Base-by-base conservation (phyloP, 2,113 vertebrate species). In the Apteryx mantelli region DNA sequence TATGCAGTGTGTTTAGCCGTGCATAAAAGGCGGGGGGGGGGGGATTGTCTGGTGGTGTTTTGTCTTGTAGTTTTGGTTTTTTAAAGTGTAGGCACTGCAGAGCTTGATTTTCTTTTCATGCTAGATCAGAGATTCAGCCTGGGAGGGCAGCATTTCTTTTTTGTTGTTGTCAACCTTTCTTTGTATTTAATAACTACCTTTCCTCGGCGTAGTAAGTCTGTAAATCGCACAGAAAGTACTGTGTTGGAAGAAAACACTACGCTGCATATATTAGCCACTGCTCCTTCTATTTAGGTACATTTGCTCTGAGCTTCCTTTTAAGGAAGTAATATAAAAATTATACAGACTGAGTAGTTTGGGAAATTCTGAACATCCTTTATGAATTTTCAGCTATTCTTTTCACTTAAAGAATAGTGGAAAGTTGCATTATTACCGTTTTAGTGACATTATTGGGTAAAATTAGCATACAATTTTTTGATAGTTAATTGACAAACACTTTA, bases 151-250 rank as follows among this genome's bases (percentile, higher is more conserved):
- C n/a, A 19, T 93, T 94, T 91, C 90, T 90, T 93, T 93, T 97
- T 96, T 94, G 46, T 95, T 91, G 74, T 96, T 88, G 89, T 84
- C 94, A 97, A 2, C 95, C 86, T 93, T 94, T 96, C 79, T 95
- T 96, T 97, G 66, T 92, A 78, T 95, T 96, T 95, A 97, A 94
- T 95, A 96, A 94, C 88, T 92, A 93, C 82, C 85, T 97, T 97
- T 97, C 89, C 89, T 88, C 52, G 58, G 77, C 70, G 65, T 52
- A 87, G 93, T 90, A 82, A 94, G 82, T 92, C 96, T 97, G 94
- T 96, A 97, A 96, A 96, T 96, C 6, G 0, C 86, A 92, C 55
- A 94, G 64, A 84, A 97, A 80, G 86, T 88, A 46, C 53, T 87
- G 4, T 69, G 10, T 76, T 95, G 82, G 85, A 97, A 94, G 79